A percentile compares a stretch with the other conserved stretches of the same genome.
phyloP scores from a whole-genome alignment of 2,797 vertebrate species.

The Novumbra hubbsi region DNA sequence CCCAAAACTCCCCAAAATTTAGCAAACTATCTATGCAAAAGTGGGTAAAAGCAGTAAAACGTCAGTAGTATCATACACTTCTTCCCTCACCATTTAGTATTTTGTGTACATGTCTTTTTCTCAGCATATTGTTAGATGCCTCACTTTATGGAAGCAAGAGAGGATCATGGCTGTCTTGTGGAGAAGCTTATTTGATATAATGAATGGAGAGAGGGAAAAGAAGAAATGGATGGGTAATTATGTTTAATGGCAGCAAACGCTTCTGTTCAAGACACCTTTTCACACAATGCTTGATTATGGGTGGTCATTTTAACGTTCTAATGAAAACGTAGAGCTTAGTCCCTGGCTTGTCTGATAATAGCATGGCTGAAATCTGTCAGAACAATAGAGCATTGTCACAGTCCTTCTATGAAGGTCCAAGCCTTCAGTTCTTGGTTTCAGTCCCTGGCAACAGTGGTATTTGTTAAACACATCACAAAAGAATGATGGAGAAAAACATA shows the following conservation, averaged over 20 bases:
- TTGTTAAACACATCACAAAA: background rate
- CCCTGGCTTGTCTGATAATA: slow-evolving; percentile 67
- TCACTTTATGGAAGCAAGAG: slow-evolving; percentile 52
- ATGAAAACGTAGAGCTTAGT: slow-evolving; percentile 65
- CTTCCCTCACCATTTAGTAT: slow-evolving; percentile 44
- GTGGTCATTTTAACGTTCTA: slow-evolving; percentile 72
- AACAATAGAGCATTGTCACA: slow-evolving; percentile 74
- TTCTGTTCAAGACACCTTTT: slow-evolving; percentile 73
- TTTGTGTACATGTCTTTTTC: slow-evolving; percentile 53
- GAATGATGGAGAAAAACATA: background rate
- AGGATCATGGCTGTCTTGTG: slow-evolving; percentile 42
- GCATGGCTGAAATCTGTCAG: slow-evolving; percentile 57
- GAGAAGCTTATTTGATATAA: slow-evolving; percentile 62
- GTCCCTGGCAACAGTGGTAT: slow-evolving; percentile 30
- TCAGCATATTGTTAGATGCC: slow-evolving; percentile 49
- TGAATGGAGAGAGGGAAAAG: slow-evolving; percentile 61
- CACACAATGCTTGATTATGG: slow-evolving; percentile 71
- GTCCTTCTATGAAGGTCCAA: slow-evolving; percentile 62
- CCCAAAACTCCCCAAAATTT: background rate
- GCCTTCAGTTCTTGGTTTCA: slow-evolving; percentile 44
- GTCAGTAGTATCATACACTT: too few species aligned
- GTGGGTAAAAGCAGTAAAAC: background rate
- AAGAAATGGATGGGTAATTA: slow-evolving; percentile 67
- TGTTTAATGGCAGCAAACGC: slow-evolving; percentile 73
- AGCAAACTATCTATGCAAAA: background rate